Evolutionary conservation across 1,140 invertebrate species (phyloP).

Genomic region (Eubasilissa regina): DNA sequence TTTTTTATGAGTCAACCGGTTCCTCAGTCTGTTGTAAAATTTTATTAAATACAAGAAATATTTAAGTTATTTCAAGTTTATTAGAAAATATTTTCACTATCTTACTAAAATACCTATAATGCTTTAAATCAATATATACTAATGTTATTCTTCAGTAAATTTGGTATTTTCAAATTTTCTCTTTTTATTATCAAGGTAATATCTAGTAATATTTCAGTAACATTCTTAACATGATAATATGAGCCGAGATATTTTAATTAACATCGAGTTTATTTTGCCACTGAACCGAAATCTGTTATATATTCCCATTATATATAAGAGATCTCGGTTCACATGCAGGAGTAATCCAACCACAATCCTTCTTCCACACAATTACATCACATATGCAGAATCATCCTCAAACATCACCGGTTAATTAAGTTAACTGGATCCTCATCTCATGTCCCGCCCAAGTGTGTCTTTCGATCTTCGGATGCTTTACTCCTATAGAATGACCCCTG

Average conservation of each 20-base stretch:
- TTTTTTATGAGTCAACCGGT: too few relatives aligned
- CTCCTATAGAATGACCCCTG: conserved; percentile 18
- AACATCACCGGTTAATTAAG: conserved; percentile 40
- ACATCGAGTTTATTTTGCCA: not conserved
- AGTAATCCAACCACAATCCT: conserved; percentile 20
- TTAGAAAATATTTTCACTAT: too few relatives aligned
- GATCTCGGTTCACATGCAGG: conserved; percentile 15
- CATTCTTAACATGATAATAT: not conserved
- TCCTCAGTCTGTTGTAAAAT: too few relatives aligned
- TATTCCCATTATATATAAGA: too few relatives aligned
- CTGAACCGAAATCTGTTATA: too few relatives aligned
- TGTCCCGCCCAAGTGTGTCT: conserved; percentile 17
- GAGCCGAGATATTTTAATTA: conserved; percentile 24
- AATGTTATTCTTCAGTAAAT: not conserved
- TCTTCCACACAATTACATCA: not conserved
- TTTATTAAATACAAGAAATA: too few relatives aligned
- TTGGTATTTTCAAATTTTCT: not conserved
- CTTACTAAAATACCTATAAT: too few relatives aligned
- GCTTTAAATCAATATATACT: too few relatives aligned
- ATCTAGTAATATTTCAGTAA: not conserved
- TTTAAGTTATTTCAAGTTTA: too few relatives aligned
- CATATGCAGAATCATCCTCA: conserved; percentile 36
- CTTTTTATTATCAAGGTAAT: not conserved
- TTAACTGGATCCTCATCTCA: conserved; percentile 11
- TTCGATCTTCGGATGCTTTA: conserved; percentile 31